Percentiles rank a stretch among this genome's conserved stretches.
Evolutionary conservation across 2,113 vertebrate species (phyloP).

Genomic region (Onychostoma macrolepis): DNA sequence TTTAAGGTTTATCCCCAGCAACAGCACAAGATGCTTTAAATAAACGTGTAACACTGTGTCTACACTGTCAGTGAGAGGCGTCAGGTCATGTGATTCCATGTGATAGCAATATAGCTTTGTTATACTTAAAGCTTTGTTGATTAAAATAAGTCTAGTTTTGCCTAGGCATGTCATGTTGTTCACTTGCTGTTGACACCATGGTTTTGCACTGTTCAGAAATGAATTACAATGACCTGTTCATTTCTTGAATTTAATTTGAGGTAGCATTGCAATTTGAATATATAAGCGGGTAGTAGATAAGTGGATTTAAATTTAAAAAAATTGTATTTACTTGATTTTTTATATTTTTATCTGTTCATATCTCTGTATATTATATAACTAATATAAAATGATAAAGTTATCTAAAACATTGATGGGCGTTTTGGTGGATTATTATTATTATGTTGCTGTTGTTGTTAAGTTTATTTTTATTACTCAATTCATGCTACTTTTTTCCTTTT

Average conservation of each 20-base stretch:
- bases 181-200: not conserved
- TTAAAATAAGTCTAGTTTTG: not conserved
- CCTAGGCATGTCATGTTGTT: not conserved
- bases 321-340: too few species aligned
- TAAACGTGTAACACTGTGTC: constrained; percentile 22
- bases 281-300: not conserved
- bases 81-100: not conserved
- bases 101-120: not conserved
- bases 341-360: not conserved
- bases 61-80: constrained; percentile 7
- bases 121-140: not conserved
- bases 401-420: not conserved
- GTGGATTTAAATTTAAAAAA: not conserved
- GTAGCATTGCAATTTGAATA: not conserved
- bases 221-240: not conserved
- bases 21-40: constrained; percentile 44
- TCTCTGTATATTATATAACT: not conserved
- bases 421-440: not conserved
- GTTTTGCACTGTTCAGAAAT: not conserved
- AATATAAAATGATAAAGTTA: not conserved
- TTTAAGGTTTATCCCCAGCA: constrained; percentile 30
- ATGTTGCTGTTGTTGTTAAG: too few species aligned
- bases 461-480: too few species aligned
- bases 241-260: not conserved
- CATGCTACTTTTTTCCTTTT: not conserved